Base-by-base conservation (phyloP, 2,797 vertebrate genomes). In the Poeciliopsis infans region DNA sequence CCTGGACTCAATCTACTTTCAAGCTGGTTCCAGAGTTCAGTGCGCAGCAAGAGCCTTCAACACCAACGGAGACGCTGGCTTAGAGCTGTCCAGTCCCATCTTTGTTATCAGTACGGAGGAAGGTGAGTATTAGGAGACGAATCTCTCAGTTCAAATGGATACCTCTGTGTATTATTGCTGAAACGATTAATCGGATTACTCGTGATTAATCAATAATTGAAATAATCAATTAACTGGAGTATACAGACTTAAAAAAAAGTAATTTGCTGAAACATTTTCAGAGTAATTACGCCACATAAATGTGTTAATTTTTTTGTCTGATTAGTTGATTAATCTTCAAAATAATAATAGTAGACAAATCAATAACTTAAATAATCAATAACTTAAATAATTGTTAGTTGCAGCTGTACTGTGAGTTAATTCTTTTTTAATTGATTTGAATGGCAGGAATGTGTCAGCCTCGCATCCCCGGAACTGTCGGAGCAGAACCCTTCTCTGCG, bases 1-100 rank as follows among this genome's bases (percentile, higher is more conserved):
- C 20, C 90, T 97, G 90, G 96, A 97, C 86, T 96, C 97, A 31
- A 94, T 97, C 89, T 97, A 96, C 87, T 97, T 97, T 92, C 96
- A 97, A 88, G 95, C 96, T 2, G 96, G 96, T 7, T 97, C 96
- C 25, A 95, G 97, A 59, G 87, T 97, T 68, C 96, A 96, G 41
- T 97, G 96, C 81, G 96, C 96, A 1, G 96, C 96, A 16, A 90
- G 95, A 57, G 96, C 96, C 64, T 96, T 97, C 86, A 96, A 95
- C 51, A 87, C 91, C n/a, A 95, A 96, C 2, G 96, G 96, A 73
- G 94, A 97, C 8, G 92, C 95, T 0, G 97, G 96, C 20, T 92
- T 97, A 79, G 96, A 97, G 88, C 89, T 97, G 72, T 93, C 95
- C 77, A 97, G 96, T 64, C 87, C 94, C 39, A 96, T 97, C 53